Percentiles rank a stretch among this genome's conserved stretches.
phyloP scores from a whole-genome alignment of 2,888 invertebrate genomes.

The Phengaris arion region DNA sequence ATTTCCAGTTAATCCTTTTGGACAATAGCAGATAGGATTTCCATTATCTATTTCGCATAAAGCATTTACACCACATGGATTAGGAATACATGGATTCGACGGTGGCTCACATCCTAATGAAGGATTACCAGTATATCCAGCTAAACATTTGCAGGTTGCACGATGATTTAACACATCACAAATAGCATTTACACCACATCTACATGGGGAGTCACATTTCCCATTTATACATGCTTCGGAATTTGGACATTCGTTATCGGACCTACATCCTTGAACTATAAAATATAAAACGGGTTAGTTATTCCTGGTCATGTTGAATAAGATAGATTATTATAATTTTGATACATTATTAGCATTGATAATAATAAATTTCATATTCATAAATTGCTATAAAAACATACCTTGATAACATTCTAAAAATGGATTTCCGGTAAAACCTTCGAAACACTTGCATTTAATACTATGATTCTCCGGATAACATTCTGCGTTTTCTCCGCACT shows the following conservation, averaged over 20 bases:
- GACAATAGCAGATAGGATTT: slow-evolving; percentile 93
- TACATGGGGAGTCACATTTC: slow-evolving; percentile 87
- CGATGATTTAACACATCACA: slow-evolving; percentile 90
- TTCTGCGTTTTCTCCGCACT: slow-evolving; percentile 90
- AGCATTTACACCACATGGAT: slow-evolving; percentile 93
- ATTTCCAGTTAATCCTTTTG: slow-evolving; percentile 93
- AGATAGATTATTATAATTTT: neutral
- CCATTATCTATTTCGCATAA: slow-evolving; percentile 91
- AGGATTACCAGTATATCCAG: slow-evolving; percentile 90
- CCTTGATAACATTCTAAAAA: slow-evolving; percentile 85
- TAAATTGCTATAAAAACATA: slow-evolving; percentile 46
- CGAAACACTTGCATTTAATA: slow-evolving; percentile 86
- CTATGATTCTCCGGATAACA: slow-evolving; percentile 88
- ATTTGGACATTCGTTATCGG: slow-evolving; percentile 84
- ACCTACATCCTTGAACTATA: slow-evolving; percentile 84
- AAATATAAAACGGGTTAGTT: slow-evolving; percentile 33
- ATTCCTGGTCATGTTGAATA: neutral
- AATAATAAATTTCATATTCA: neutral
- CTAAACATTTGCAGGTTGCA: slow-evolving; percentile 89
- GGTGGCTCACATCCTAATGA: slow-evolving; percentile 84
- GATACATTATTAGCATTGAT: neutral
- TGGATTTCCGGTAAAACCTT: slow-evolving; percentile 88
- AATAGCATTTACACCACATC: slow-evolving; percentile 88
- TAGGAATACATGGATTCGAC: slow-evolving; percentile 88
- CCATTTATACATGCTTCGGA: slow-evolving; percentile 89